Evolutionary conservation across 2,113 vertebrate species (phyloP), one percentile per base, ranked within the genome.

Genomic region (Megaleporinus macrocephalus): DNA sequence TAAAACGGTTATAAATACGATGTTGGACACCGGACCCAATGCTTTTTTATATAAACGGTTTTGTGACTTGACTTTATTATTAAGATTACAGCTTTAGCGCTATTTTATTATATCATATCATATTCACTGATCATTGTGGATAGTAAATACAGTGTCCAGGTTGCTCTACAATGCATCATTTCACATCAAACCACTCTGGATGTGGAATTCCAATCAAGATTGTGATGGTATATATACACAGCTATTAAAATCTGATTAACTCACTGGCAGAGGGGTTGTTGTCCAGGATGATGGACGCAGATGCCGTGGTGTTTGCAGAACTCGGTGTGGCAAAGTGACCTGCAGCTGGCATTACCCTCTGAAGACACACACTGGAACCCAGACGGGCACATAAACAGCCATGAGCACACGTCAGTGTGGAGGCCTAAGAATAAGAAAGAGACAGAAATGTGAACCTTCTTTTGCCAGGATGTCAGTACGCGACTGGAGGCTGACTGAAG

Each of bases 281-380:
- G 92, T 5, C 79, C 92, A 0, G 71, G 88, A 7, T 70, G 89
- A 86, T 97, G 96, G 0, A 94, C 94, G 78, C 96, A 97, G 91
- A 96, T 94, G 87, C 96, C 96, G 0, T 94, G 92, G 87, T 96
- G 94, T 81, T 93, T 94, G 89, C 96, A 97, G 92, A 94, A 92
- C 85, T 84, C 86, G 0, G 83, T 90, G 89, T 93, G 94, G 85
- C 96, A 97, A 2, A 93, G 81, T 0, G 96, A 97, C 27, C 92
- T 94, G 78, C 96, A 97, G 91, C 87, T 94, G 63, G 86, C 89
- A 36, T 94, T 94, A 4, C 88, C 82, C 0, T 78, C 86, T 0
- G 78, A 16, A 0, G 89, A 26, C 65, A 86, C 65, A 26, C 96
- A 97, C 71, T 87, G 80, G 20, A 94, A 96, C 30, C 95, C 95